phyloP scores from a whole-genome alignment of 2,888 invertebrate genomes.

The Oligia latruncula region DNA sequence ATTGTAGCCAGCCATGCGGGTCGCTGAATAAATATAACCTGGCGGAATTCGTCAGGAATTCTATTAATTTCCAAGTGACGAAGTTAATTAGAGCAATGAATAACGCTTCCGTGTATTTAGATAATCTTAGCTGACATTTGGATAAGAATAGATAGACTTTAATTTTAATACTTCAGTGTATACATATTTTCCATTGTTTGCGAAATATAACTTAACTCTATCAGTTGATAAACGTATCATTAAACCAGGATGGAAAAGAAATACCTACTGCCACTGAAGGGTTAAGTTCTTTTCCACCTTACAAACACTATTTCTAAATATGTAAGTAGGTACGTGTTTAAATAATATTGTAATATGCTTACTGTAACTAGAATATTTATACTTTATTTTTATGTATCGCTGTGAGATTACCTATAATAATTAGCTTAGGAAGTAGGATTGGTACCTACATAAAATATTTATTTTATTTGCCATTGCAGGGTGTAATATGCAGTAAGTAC shows the following conservation, averaged over 20 bases:
- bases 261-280: not conserved
- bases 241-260: not conserved
- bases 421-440: not conserved
- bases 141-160: not conserved
- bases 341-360: not conserved
- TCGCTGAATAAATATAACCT: slow-evolving; percentile 76
- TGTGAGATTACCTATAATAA: not conserved
- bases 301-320: not conserved
- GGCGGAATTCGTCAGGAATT: slow-evolving; percentile 78
- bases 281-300: not conserved
- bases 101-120: slow-evolving; percentile 82
- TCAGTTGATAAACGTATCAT: not conserved
- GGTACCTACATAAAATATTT: not conserved
- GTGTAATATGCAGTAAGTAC: not conserved
- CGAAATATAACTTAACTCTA: not conserved
- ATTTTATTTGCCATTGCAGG: not conserved
- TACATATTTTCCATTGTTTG: not conserved
- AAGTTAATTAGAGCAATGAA: slow-evolving; percentile 79
- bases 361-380: not conserved
- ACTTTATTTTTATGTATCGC: not conserved
- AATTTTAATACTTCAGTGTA: not conserved
- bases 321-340: not conserved
- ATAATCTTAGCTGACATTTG: slow-evolving; percentile 81
- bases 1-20: slow-evolving; percentile 75
- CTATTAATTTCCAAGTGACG: slow-evolving; percentile 78